Conservation (phyloP, 2,797 vertebrate genomes). For the Neosilurus hyrtlii region DNA sequence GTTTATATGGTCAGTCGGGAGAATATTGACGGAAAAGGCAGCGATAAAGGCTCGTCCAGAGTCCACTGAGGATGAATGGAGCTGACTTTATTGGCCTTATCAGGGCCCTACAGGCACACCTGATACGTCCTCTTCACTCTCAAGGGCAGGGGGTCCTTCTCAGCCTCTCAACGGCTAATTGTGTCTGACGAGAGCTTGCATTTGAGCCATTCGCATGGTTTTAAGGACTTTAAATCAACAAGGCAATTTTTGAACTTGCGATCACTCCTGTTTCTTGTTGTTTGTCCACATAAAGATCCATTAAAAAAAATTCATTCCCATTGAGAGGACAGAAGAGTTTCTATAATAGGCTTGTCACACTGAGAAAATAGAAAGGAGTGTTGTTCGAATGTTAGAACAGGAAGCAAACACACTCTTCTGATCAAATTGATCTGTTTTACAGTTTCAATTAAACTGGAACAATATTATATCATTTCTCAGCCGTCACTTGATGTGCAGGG, state of each 20-base stretch:
- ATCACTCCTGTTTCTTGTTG: constrained; percentile 5
- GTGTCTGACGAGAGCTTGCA: constrained; percentile 44
- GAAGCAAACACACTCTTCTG: not conserved
- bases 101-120: constrained; percentile 54
- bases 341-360: constrained; percentile 33
- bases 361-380: constrained; percentile 41
- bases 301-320: not conserved
- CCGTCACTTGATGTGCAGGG: not conserved
- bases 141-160: constrained; percentile 51
- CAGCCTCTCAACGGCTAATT: constrained; percentile 50
- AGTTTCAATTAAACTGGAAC: not conserved
- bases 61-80: constrained; percentile 52
- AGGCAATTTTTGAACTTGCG: constrained; percentile 36
- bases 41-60: constrained; percentile 47
- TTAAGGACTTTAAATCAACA: constrained; percentile 46
- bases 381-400: not conserved
- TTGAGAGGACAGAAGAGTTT: constrained; percentile 2
- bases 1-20: constrained; percentile 51
- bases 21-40: constrained; percentile 53
- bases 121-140: constrained; percentile 48
- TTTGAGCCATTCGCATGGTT: constrained; percentile 40
- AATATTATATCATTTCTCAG: not conserved
- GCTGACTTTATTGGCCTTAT: constrained; percentile 57
- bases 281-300: constrained; percentile 19
- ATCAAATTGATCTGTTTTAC: not conserved